Evolutionary conservation across 2,797 vertebrate species (phyloP).

Genomic region (Platalea minor): DNA sequence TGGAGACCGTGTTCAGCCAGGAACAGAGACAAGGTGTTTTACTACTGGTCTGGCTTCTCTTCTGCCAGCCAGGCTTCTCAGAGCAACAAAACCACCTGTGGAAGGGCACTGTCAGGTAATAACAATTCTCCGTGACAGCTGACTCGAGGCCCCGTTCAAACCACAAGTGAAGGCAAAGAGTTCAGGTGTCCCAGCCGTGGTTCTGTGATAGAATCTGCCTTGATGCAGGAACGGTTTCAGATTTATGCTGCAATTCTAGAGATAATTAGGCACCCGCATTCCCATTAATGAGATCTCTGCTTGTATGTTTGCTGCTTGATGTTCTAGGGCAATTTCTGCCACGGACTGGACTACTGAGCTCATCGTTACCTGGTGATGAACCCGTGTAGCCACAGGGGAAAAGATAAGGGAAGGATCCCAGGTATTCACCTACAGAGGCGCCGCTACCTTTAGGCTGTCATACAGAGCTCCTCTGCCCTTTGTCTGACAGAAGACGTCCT

Average conservation of each 20-base stretch:
- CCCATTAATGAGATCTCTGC: neutral
- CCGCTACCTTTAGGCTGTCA: neutral
- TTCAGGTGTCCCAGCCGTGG: neutral
- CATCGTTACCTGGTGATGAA: neutral
- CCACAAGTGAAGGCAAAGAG: neutral
- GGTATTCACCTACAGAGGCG: neutral
- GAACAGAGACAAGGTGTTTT: fast-evolving
- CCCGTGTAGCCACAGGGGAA: neutral
- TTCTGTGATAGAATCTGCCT: neutral
- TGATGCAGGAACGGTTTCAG: neutral
- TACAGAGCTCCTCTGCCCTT: neutral
- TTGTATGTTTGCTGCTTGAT: neutral
- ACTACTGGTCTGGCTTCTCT: neutral
- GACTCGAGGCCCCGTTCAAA: neutral
- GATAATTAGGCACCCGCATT: neutral
- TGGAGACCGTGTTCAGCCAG: neutral
- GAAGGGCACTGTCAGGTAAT: neutral
- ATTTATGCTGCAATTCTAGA: neutral
- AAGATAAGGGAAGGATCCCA: neutral
- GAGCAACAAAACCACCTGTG: neutral
- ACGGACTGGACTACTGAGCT: neutral
- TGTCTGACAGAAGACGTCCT: neutral
- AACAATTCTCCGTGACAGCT: neutral
- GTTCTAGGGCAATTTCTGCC: neutral
- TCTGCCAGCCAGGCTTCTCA: neutral